Evolutionary conservation across 2,113 vertebrate species (phyloP).

Genomic region (Crotalus tigris): DNA sequence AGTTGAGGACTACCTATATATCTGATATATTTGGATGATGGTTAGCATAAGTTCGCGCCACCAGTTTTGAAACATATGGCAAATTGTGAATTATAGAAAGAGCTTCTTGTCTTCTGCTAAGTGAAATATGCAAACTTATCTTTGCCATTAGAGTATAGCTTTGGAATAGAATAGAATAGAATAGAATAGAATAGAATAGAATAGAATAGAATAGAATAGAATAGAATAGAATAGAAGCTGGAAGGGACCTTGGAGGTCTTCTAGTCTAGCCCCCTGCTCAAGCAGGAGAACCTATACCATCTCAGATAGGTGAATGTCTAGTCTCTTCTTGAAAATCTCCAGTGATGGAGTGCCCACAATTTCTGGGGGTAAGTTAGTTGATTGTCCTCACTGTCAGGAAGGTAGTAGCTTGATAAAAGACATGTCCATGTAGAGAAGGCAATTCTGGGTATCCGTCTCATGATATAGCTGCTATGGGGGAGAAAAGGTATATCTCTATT

Average conservation of each 20-base stretch:
- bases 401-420: neutral
- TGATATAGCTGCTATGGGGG: neutral
- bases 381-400: too few relatives aligned
- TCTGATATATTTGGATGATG: neutral
- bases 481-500: neutral
- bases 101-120: neutral
- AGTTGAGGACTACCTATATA: neutral
- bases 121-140: neutral
- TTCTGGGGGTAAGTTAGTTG: too few relatives aligned
- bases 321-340: too few relatives aligned
- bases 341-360: too few relatives aligned
- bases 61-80: neutral
- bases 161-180: too few relatives aligned
- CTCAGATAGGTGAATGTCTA: too few relatives aligned
- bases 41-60: neutral
- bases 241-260: too few relatives aligned
- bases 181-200: too few relatives aligned
- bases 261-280: too few relatives aligned
- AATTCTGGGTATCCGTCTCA: neutral
- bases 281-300: too few relatives aligned
- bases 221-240: too few relatives aligned
- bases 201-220: too few relatives aligned
- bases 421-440: neutral
- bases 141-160: neutral
- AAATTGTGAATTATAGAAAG: neutral